Evolutionary conservation across 2,113 vertebrate genomes (phyloP).

Genomic region (Alligator mississippiensis): DNA sequence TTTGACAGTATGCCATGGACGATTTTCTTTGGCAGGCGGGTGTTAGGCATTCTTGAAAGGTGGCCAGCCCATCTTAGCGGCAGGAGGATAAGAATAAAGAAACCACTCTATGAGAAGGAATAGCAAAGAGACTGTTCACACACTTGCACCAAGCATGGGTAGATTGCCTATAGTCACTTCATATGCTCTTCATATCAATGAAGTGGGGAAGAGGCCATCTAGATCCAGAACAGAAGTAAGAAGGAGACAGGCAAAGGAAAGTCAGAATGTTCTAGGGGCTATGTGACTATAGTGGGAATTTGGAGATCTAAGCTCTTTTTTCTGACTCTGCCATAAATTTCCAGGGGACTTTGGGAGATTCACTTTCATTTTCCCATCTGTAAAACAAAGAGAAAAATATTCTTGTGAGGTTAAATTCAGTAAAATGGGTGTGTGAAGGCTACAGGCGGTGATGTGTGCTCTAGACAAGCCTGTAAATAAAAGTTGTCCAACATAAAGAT

Average conservation of each 20-base stretch:
- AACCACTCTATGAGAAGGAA: not conserved
- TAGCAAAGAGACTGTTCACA: not conserved
- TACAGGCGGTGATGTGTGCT: no score
- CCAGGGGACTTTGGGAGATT: not conserved
- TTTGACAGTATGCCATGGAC: no score
- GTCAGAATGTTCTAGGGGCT: not conserved
- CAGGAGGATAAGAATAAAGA: not conserved
- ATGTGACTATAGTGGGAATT: not conserved
- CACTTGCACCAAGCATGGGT: not conserved
- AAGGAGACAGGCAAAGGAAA: not conserved
- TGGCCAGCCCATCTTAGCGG: no score
- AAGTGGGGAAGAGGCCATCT: not conserved
- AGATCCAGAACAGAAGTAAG: not conserved
- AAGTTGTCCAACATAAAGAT: not conserved
- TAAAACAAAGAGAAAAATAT: not conserved
- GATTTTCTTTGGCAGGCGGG: no score
- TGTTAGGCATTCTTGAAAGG: no score
- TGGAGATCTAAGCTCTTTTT: fast-evolving
- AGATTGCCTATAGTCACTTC: not conserved
- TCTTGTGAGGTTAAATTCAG: not conserved
- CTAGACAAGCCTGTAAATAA: not conserved
- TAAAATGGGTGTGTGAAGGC: not conserved
- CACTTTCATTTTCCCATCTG: conserved; percentile 6
- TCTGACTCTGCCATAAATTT: not conserved
- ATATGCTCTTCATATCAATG: not conserved